Base-by-base conservation (phyloP, 1,140 invertebrate species). In the Proales similis region DNA sequence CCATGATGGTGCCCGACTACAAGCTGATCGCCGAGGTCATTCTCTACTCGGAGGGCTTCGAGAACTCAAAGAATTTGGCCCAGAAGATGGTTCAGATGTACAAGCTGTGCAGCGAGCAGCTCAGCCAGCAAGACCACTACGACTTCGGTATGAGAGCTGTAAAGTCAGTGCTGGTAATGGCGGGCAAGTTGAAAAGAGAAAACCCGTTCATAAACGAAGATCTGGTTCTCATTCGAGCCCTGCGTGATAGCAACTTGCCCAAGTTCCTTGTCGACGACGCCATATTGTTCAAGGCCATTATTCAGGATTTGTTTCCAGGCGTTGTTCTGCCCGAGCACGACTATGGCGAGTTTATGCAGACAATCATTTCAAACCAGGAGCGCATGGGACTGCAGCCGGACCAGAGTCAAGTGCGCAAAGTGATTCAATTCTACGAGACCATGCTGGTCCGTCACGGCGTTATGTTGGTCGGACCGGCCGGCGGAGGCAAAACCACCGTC, bases 1-100 rank as follows among this genome's bases (percentile, higher is more conserved):
- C 87, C 1, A 90, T 90, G 88, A 90, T 90, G 87, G 86, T 90
- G 51, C 88, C 88, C 0, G 86, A 91, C 77, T 90, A 90, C 70
- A 43, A 83, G 12, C 77, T 92, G 6, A 92, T 93, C 67, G 88
- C 88, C 22, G 88, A 92, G 78, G 88, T 92, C 3, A 90, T 87
- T 48, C 75, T 92, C 1, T 92, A 90, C 71, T 90, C 88, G 0
- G 87, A 90, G 77, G 88, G 88, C 17, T 92, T 92, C 68, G 86
- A 89, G 69, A 84, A 85, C 2, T 88, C 86, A 1, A 90, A 87
- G 71, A 79, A 81, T 2, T 76, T 93, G 14, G 85, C 88, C 0
- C 81, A 85, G 64, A 92, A 92, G 72, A 91, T 92, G 84, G 84
- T 86, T 0, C 82, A 90, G 69, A 87, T 90, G 83, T 92, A 92